A percentile compares a stretch with the other conserved stretches of the same genome.
Conservation (phyloP, 2,113 vertebrate species). For the Otis tarda region DNA sequence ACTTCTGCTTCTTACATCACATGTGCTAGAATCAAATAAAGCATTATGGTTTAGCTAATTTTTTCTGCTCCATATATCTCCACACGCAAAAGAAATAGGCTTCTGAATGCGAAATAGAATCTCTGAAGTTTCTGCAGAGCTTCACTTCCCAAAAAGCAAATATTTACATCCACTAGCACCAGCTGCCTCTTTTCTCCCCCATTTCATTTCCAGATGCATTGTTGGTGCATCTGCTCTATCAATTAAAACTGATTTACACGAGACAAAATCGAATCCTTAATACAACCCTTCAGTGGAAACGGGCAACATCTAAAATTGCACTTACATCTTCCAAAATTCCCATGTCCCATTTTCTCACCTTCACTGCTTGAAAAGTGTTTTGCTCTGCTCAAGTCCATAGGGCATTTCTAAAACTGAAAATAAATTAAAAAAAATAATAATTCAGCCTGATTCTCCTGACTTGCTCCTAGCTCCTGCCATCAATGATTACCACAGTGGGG, state of each 20-base stretch:
- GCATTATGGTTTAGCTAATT: not conserved
- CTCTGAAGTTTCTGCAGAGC: slow-evolving; percentile 39
- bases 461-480: not conserved
- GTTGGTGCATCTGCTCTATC: slow-evolving; percentile 67
- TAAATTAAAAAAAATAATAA: not conserved
- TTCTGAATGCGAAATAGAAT: not conserved
- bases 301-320: not conserved
- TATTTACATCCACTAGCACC: slow-evolving; percentile 43
- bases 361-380: slow-evolving; percentile 28
- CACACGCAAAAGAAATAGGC: not conserved
- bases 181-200: slow-evolving; percentile 36
- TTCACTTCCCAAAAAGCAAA: slow-evolving; percentile 23
- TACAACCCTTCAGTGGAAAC: slow-evolving; percentile 1
- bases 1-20: not conserved
- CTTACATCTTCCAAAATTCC: slow-evolving; percentile 22
- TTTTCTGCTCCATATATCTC: slow-evolving; percentile 40
- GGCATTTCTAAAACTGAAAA: not conserved
- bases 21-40: not conserved
- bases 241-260: slow-evolving; percentile 62
- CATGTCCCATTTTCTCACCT: slow-evolving; percentile 30
- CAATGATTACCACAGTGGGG: not conserved
- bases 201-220: slow-evolving; percentile 49
- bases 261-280: slow-evolving; percentile 64
- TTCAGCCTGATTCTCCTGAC: not conserved
- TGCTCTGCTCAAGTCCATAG: not conserved